Base-by-base conservation (phyloP, 2,797 vertebrate species). In the Pseudochromis fuscus region DNA sequence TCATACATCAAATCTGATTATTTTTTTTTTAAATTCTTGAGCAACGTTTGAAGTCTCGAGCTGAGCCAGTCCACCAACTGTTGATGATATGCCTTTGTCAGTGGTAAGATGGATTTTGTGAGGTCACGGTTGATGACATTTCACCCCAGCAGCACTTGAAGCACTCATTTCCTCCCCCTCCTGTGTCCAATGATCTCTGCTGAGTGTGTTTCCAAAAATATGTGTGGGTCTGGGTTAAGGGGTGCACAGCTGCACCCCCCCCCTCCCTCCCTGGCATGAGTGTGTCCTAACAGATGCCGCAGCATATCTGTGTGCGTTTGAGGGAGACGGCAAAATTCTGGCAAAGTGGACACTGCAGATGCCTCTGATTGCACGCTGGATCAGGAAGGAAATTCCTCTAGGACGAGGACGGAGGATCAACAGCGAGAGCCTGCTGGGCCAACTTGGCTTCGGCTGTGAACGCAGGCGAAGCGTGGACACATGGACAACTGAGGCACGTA, bases 381-480 rank as follows among this genome's bases (percentile, higher is more conserved):
- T 93, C 83, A 90, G 80, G 60, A 67, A 82, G 82, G 87, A 91
- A 88, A 93, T 92, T 93, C 85, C 79, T 80, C 79, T 13, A 70
- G 80, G 84, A 90, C 44, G n/a, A 79, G 66, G 64, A 84, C 77
- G 44, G 67, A 70, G 56, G 62, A 77, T 75, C 75, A 73, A 37
- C 77, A 55, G 57, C 60, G 27, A 52, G 67, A 38, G 64, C 37
- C 45, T 50, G 48, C 30, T 4, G 35, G 49, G 73, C 81, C 58
- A 80, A 81, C 42, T 75, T 87, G 81, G 79, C 49, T 21, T 68
- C 40, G 44, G 35, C n/a, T 10, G 19, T 16, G 64, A 82, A 71
- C n/a, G 37, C 44, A 67, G 63, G 30, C 45, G 48, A 74, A 73
- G 37, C 13, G 1, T 61, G 45, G 84, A 37, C 42, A 23, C 48